phyloP scores from a whole-genome alignment of 2,797 vertebrate species.

The Apogon talboti region DNA sequence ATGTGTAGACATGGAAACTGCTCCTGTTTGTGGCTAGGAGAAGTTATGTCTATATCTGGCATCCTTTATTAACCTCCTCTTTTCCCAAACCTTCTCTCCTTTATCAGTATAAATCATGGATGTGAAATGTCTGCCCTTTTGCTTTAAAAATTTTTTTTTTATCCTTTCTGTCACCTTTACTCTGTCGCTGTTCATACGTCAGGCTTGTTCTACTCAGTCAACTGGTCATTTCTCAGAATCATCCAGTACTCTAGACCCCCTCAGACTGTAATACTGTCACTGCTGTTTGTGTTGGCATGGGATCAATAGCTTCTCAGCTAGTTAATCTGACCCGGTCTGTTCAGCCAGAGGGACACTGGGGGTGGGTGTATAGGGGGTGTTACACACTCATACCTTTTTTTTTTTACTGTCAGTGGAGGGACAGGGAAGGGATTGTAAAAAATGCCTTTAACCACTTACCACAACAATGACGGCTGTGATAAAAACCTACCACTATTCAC shows the following conservation, averaged over 20 bases:
- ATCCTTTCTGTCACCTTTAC: background rate
- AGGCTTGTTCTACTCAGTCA: constrained; percentile 17
- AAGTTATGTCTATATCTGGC: constrained; percentile 37
- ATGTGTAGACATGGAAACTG: constrained; percentile 42
- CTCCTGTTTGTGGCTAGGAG: constrained; percentile 29
- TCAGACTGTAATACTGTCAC: constrained; percentile 58
- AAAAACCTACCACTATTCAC: constrained; percentile 1
- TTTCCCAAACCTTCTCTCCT: background rate
- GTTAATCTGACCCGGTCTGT: constrained; percentile 43
- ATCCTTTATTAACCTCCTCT: constrained; percentile 2
- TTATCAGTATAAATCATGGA: background rate
- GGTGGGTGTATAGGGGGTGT: constrained; percentile 10
- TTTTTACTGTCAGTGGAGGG: constrained; percentile 27
- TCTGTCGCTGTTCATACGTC: constrained; percentile 18
- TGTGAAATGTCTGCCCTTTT: background rate
- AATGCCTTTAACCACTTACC: background rate
- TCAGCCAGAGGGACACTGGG: constrained; percentile 13
- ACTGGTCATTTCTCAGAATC: constrained; percentile 55
- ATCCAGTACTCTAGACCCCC: constrained; percentile 4
- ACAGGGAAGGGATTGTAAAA: constrained; percentile 2
- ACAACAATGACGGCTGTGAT: constrained; percentile 1
- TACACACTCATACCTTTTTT: constrained; percentile 7
- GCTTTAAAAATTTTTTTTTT: constrained; percentile 8
- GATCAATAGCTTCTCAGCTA: constrained; percentile 47
- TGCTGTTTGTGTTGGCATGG: constrained; percentile 48